Percentiles rank a stretch among this genome's conserved stretches.
These are phyloP conservation scores for Schizopygopsis malacanthus DNA, from an alignment of 2,797 vertebrate genomes.

Conservation along the genomic window DNA sequence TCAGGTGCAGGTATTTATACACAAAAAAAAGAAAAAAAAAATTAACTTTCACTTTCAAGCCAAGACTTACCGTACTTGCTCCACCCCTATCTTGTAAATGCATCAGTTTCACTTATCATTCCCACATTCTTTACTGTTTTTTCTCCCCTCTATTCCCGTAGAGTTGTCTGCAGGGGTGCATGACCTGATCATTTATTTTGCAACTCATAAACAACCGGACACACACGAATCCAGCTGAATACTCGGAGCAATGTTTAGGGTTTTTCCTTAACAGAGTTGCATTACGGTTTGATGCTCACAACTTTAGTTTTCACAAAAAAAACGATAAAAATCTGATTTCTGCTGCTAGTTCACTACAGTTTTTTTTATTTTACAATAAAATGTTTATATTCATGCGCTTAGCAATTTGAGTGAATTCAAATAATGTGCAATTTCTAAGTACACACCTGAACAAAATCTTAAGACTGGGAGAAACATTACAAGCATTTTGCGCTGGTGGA, in stretches of 20 bases:
- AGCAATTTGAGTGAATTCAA: background rate
- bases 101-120: background rate
- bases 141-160: background rate
- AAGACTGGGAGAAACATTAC: no score
- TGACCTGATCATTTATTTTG: background rate
- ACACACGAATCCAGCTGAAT: background rate
- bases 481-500: no score
- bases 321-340: background rate
- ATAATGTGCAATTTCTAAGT: background rate
- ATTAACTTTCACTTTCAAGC: conserved; percentile 23
- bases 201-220: background rate
- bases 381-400: background rate
- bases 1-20: conserved; percentile 54
- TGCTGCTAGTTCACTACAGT: background rate
- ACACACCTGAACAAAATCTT: no score
- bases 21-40: background rate
- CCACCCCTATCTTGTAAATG: conserved; percentile 29
- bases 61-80: background rate
- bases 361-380: background rate
- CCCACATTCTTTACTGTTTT: background rate
- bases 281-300: background rate
- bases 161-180: background rate
- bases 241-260: background rate
- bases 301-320: background rate
- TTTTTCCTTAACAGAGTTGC: background rate